A percentile compares a stretch with the other conserved stretches of the same genome.
Evolutionary conservation across 1,140 invertebrate species (phyloP).

Genomic region (Macrosteles quadrilineatus): DNA sequence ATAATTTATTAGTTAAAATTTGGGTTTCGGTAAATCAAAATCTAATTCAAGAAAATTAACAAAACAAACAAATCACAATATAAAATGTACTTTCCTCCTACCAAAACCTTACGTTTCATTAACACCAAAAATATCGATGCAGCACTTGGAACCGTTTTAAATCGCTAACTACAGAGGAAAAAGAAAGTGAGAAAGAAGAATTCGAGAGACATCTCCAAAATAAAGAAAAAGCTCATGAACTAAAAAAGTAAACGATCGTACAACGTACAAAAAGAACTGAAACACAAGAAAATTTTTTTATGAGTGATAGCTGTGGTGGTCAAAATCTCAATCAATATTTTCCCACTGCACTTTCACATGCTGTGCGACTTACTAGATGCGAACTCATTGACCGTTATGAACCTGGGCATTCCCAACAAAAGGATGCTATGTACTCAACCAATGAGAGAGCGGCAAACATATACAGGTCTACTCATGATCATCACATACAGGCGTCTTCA

Average conservation of each 20-base stretch:
- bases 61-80: too few species aligned
- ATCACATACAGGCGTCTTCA: too few species aligned
- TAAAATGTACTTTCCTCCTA: too few species aligned
- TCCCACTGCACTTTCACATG: not conserved
- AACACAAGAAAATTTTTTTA: not conserved
- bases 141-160: not conserved
- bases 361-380: too few species aligned
- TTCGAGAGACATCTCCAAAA: not conserved
- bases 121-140: not conserved
- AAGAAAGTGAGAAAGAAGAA: not conserved
- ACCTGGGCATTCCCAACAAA: too few species aligned
- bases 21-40: too few species aligned
- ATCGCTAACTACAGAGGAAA: not conserved
- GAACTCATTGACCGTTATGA: too few species aligned
- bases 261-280: not conserved
- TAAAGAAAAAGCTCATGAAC: not conserved
- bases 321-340: not conserved
- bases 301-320: not conserved
- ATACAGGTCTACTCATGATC: too few species aligned
- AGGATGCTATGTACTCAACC: too few species aligned
- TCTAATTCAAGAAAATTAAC: too few species aligned
- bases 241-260: not conserved
- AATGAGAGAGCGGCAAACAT: too few species aligned
- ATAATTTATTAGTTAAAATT: too few species aligned
- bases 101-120: constrained; percentile 12